Evolutionary conservation across 2,888 invertebrate species (phyloP).

Genomic region (Tromatobia lineatoria): DNA sequence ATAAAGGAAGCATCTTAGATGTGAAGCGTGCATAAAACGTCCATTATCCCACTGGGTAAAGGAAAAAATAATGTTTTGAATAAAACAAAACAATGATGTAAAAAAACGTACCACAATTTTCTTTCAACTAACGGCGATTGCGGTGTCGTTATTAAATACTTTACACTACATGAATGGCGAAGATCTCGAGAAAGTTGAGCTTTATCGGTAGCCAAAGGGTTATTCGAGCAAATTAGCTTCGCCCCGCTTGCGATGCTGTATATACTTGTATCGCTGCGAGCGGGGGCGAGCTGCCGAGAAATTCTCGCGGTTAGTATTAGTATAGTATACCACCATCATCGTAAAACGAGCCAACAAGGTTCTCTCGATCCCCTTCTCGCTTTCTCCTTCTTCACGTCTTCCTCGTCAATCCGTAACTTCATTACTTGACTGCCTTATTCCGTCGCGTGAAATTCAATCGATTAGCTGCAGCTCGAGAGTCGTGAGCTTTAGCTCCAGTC

Average conservation of each 20-base stretch:
- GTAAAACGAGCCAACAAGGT: slow-evolving; percentile 32
- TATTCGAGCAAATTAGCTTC: slow-evolving; percentile 39
- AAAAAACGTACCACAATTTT: not conserved
- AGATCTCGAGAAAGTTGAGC: slow-evolving; percentile 19
- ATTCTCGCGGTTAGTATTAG: slow-evolving; percentile 41
- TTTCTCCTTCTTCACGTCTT: slow-evolving; percentile 19
- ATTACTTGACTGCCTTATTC: slow-evolving; percentile 41
- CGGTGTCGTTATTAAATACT: not conserved
- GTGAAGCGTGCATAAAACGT: too few relatives aligned
- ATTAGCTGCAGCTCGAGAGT: slow-evolving; percentile 38
- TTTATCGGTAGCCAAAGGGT: slow-evolving; percentile 6
- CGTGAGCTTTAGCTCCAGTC: not conserved
- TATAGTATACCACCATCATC: not conserved
- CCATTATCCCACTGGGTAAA: too few relatives aligned
- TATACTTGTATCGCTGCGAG: slow-evolving; percentile 9
- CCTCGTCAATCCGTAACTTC: slow-evolving; percentile 22
- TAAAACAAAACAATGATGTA: not conserved
- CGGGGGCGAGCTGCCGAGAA: not conserved
- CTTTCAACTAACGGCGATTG: not conserved
- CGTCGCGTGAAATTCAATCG: slow-evolving; percentile 55
- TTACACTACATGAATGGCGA: not conserved
- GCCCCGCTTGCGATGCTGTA: slow-evolving; percentile 1
- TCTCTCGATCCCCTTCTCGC: slow-evolving; percentile 9
- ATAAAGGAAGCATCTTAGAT: too few relatives aligned
- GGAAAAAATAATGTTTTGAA: too few relatives aligned